Conservation (phyloP, 2,113 vertebrate species). For the Dipodomys ordii region DNA sequence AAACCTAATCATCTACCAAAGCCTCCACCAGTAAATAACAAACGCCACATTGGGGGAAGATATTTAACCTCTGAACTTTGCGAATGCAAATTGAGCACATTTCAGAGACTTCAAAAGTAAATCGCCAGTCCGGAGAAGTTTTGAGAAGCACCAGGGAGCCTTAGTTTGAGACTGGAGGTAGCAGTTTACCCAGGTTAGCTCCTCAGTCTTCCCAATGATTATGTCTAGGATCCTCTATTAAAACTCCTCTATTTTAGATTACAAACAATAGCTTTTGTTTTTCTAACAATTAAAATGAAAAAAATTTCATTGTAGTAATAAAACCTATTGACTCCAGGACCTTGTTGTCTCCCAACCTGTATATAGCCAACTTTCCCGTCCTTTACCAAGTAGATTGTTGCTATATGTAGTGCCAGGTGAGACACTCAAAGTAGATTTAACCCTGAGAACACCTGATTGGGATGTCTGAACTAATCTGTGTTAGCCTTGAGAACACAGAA, state of each 20-base stretch:
- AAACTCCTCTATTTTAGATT: neutral
- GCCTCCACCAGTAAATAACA: neutral
- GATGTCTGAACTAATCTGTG: neutral
- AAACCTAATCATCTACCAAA: neutral
- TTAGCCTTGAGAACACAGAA: neutral
- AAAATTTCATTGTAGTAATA: neutral
- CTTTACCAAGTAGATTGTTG: neutral
- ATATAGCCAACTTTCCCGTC: neutral
- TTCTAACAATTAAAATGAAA: constrained; percentile 13
- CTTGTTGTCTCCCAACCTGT: neutral
- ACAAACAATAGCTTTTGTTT: neutral
- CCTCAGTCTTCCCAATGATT: neutral
- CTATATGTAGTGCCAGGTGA: neutral
- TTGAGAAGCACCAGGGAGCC: neutral
- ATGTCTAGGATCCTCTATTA: neutral
- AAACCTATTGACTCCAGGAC: neutral
- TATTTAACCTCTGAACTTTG: neutral
- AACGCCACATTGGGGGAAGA: neutral
- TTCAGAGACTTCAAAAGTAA: neutral
- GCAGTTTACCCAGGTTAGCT: neutral
- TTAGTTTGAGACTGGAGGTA: neutral
- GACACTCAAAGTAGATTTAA: neutral
- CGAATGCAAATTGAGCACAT: neutral
- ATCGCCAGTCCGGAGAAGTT: neutral
- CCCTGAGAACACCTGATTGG: neutral